Conservation (phyloP, 2,888 invertebrate species). For the Calameuta filiformis region DNA sequence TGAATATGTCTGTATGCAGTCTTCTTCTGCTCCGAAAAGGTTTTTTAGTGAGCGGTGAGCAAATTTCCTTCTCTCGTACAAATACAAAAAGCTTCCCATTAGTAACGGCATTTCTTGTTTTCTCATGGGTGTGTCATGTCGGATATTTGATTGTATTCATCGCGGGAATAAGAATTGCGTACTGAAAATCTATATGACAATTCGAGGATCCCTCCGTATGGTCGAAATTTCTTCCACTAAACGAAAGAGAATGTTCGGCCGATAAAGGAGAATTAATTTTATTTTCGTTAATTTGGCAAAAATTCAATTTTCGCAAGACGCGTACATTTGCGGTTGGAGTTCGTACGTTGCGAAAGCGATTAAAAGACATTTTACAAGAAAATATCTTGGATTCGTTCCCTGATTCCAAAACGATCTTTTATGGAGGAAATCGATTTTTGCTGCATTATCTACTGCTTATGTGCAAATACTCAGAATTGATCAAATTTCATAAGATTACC, state of each 20-base stretch:
- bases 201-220: neutral
- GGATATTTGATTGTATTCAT: neutral
- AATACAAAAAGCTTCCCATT: neutral
- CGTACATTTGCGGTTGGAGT: neutral
- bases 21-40: slow-evolving; percentile 37
- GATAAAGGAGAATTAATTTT: neutral
- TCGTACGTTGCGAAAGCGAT: neutral
- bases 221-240: neutral
- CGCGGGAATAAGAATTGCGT: neutral
- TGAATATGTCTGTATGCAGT: slow-evolving; percentile 39
- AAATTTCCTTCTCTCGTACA: slow-evolving; percentile 9
- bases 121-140: neutral
- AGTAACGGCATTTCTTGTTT: neutral
- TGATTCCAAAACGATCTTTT: neutral
- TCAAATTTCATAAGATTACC: neutral
- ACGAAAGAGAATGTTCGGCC: neutral
- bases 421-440: neutral
- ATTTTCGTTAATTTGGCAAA: neutral
- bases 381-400: neutral
- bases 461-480: neutral
- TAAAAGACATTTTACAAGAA: neutral
- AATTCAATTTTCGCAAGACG: neutral
- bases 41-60: slow-evolving; percentile 42
- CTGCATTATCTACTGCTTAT: neutral
- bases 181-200: neutral